phyloP scores from a whole-genome alignment of 2,113 vertebrate genomes.

The Etheostoma spectabile region DNA sequence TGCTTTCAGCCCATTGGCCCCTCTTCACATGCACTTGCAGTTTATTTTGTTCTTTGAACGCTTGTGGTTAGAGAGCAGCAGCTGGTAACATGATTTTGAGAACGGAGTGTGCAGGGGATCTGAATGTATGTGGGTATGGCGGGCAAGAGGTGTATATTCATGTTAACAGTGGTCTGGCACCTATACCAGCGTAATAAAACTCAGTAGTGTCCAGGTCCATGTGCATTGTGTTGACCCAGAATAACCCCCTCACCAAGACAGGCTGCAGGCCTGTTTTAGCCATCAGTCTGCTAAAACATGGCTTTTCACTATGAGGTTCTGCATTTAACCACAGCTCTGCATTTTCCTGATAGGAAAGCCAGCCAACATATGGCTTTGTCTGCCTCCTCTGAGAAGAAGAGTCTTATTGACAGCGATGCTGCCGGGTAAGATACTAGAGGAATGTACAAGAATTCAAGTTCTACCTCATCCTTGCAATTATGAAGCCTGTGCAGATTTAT shows the following conservation, averaged over 20 bases:
- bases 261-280: constrained; percentile 35
- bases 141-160: constrained; percentile 61
- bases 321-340: constrained; percentile 59
- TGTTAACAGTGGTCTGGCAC: constrained; percentile 73
- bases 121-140: constrained; percentile 63
- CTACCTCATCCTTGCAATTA: constrained; percentile 74
- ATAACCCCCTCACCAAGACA: constrained; percentile 38
- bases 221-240: constrained; percentile 43
- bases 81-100: constrained; percentile 81
- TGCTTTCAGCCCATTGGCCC: constrained; percentile 72
- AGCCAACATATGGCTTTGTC: constrained; percentile 50
- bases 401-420: constrained; percentile 47
- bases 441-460: constrained; percentile 64
- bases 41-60: constrained; percentile 82
- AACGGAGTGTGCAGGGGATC: constrained; percentile 63
- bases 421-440: constrained; percentile 72
- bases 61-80: constrained; percentile 79
- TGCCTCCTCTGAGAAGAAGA: constrained; percentile 61
- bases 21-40: constrained; percentile 73
- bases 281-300: constrained; percentile 58
- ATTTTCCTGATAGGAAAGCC: constrained; percentile 65
- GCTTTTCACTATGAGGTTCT: constrained; percentile 43
- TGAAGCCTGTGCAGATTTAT: constrained; percentile 72
- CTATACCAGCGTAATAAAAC: constrained; percentile 59
- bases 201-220: constrained; percentile 32